Conservation (phyloP, 2,113 vertebrate genomes). For the Ibidorhyncha struthersii region DNA sequence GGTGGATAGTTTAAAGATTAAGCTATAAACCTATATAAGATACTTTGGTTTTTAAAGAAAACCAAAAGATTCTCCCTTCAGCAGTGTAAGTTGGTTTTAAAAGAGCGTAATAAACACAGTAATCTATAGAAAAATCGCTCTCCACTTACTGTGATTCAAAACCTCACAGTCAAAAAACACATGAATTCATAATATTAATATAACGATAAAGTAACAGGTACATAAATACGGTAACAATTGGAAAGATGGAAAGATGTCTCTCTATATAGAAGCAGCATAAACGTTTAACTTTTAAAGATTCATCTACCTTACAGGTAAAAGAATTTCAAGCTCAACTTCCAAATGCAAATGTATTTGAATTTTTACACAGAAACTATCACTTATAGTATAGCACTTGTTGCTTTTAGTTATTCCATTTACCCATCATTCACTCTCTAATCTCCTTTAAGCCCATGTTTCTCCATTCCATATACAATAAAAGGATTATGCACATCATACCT, state of each 20-base stretch:
- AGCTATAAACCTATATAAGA: not conserved
- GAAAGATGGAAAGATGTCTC: not conserved
- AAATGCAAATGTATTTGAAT: not conserved
- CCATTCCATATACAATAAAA: slow-evolving; percentile 58
- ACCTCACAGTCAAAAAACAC: not conserved
- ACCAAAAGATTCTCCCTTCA: not conserved
- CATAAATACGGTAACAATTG: not conserved
- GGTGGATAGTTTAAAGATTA: not conserved
- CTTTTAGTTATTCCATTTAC: slow-evolving; percentile 45
- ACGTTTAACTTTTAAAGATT: not conserved
- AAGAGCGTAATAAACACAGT: not conserved
- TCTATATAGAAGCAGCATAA: not conserved
- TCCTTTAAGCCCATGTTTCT: slow-evolving; percentile 63
- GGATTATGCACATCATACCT: slow-evolving; percentile 57
- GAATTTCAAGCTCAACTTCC: not conserved
- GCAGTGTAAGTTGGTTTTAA: not conserved
- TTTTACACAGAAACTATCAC: slow-evolving; percentile 1
- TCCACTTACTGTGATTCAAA: not conserved
- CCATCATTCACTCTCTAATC: slow-evolving; percentile 58
- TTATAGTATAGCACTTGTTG: not conserved
- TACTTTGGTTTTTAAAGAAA: not conserved
- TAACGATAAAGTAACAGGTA: not conserved
- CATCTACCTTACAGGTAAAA: not conserved
- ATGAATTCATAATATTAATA: not conserved
- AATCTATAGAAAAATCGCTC: not conserved